Percentiles rank a stretch among this genome's conserved stretches.
Evolutionary conservation across 2,797 vertebrate genomes (phyloP).

Genomic region (Onychomys leucogaster): DNA sequence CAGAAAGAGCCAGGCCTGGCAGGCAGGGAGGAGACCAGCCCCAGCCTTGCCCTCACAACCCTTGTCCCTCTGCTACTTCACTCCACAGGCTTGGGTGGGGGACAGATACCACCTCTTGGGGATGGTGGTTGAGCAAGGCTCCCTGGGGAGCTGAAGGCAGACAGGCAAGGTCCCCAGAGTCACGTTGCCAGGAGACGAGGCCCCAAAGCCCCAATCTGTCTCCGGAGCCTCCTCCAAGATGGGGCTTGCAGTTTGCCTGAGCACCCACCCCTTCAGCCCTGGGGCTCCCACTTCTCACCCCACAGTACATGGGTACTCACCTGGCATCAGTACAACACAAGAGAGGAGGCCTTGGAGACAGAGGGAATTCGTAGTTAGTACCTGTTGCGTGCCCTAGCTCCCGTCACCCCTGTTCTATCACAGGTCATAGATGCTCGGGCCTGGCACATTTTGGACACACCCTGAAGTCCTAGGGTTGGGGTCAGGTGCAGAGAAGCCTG

Average conservation of each 20-base stretch:
- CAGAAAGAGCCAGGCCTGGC: background rate
- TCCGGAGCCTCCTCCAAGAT: conserved; percentile 18
- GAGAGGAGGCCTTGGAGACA: background rate
- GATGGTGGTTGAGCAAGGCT: background rate
- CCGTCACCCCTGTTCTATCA: background rate
- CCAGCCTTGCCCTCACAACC: background rate
- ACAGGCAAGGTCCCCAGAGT: conserved; percentile 63
- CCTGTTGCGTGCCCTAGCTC: background rate
- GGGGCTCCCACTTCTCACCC: background rate
- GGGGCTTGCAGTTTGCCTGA: background rate
- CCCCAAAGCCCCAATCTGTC: conserved; percentile 48
- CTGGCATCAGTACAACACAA: background rate
- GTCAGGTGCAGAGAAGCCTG: background rate
- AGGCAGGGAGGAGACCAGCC: too few species aligned
- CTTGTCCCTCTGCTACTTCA: background rate
- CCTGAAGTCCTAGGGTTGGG: background rate
- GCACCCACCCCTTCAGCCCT: too few species aligned
- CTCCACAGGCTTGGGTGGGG: background rate
- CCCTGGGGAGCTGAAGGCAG: conserved; percentile 67
- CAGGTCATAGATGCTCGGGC: background rate
- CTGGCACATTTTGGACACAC: background rate
- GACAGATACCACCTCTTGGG: conserved; percentile 44
- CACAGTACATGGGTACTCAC: background rate
- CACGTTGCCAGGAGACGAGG: conserved; percentile 61
- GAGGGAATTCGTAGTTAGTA: background rate